Evolutionary conservation across 2,888 invertebrate genomes (phyloP).

Genomic region (Dysmachus trigonus): DNA sequence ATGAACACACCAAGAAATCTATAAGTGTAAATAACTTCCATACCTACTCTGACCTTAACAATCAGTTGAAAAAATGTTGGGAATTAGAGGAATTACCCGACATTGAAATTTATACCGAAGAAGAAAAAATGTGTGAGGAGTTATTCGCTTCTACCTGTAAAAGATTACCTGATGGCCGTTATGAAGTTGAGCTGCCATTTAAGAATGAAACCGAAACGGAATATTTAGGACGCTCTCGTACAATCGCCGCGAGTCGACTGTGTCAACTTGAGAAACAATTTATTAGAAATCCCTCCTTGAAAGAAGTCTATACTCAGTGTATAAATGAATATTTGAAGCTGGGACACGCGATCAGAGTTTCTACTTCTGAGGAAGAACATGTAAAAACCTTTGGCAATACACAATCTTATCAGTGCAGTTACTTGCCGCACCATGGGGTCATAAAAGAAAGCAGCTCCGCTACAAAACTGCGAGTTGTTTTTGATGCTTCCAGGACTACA

Average conservation of each 20-base stretch:
- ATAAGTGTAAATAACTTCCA: not conserved
- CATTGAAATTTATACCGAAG: not conserved
- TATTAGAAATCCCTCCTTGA: not conserved
- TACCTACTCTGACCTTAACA: not conserved
- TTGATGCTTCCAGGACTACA: slow-evolving; percentile 23
- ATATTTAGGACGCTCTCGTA: too few species aligned
- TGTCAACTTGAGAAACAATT: not conserved
- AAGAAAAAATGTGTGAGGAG: not conserved
- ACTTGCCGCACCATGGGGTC: slow-evolving; percentile 16
- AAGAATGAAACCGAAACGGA: too few species aligned
- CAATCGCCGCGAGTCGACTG: not conserved
- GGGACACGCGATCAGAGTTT: slow-evolving; percentile 49
- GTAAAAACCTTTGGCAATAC: not conserved
- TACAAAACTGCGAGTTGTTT: slow-evolving; percentile 9
- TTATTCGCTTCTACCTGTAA: not conserved
- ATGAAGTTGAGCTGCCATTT: too few species aligned
- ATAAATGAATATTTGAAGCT: slow-evolving; percentile 51
- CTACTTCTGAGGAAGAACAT: not conserved
- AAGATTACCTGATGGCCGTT: not conserved
- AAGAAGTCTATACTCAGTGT: slow-evolving; percentile 47
- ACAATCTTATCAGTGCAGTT: not conserved
- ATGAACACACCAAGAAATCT: not conserved
- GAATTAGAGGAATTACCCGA: not conserved
- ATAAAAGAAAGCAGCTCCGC: not conserved
- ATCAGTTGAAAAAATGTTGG: not conserved